Conservation (phyloP, 2,888 invertebrate genomes). For the Petrolisthes cinctipes region DNA sequence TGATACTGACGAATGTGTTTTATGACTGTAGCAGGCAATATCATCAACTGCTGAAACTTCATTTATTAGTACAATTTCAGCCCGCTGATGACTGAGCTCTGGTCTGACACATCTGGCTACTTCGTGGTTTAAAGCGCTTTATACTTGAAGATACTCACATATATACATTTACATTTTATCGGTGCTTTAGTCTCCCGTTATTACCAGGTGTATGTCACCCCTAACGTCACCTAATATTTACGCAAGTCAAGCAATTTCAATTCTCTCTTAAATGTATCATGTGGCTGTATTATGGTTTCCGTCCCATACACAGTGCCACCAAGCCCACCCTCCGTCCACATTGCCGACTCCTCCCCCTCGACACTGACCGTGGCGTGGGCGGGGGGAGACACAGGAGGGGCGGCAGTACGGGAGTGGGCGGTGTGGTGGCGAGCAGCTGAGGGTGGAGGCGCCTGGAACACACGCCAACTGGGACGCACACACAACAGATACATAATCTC, state of each 20-base stretch:
- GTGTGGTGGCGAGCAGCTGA: constrained; percentile 55
- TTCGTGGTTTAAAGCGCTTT: too few relatives aligned
- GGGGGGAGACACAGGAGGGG: constrained; percentile 79
- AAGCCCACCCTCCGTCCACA: constrained; percentile 79
- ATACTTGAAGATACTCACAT: too few relatives aligned
- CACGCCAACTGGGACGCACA: constrained; percentile 42
- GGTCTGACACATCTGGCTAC: too few relatives aligned
- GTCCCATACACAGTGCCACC: constrained; percentile 76
- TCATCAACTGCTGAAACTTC: too few relatives aligned
- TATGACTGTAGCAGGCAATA: too few relatives aligned
- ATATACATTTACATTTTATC: too few relatives aligned
- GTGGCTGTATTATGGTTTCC: too few relatives aligned
- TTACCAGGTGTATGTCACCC: not conserved
- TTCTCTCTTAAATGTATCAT: not conserved
- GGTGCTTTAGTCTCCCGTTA: not conserved
- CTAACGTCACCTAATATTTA: not conserved
- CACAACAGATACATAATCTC: constrained; percentile 36
- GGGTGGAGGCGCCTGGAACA: constrained; percentile 50
- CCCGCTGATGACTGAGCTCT: too few relatives aligned
- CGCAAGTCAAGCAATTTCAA: not conserved
- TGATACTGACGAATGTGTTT: too few relatives aligned
- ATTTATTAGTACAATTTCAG: too few relatives aligned
- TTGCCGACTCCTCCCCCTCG: constrained; percentile 81
- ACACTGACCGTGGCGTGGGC: constrained; percentile 83
- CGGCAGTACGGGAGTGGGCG: constrained; percentile 72